Conservation (phyloP, 2,888 invertebrate genomes). For the Caenorhabditis parvicauda region DNA sequence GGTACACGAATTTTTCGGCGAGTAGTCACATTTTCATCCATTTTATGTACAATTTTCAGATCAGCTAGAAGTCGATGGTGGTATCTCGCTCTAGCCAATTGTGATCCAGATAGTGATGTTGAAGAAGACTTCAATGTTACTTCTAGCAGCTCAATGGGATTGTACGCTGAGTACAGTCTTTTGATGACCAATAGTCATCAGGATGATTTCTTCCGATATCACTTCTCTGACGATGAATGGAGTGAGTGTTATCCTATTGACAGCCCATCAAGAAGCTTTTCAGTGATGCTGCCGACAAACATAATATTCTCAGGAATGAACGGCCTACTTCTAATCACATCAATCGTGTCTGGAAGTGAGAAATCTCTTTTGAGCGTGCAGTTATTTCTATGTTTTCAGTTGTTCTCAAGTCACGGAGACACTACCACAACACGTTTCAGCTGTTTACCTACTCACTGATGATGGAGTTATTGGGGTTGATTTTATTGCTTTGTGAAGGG, state of each 20-base stretch:
- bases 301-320: too few species aligned
- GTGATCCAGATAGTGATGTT: constrained; percentile 62
- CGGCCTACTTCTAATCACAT: too few species aligned
- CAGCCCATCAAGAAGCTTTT: constrained; percentile 20
- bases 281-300: constrained; percentile 83
- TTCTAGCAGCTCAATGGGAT: too few species aligned
- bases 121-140: constrained; percentile 13
- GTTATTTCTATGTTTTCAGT: too few species aligned
- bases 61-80: constrained; percentile 87
- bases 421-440: constrained; percentile 30
- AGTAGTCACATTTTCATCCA: neutral
- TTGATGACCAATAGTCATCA: constrained; percentile 82
- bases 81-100: constrained; percentile 84
- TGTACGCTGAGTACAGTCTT: constrained; percentile 72
- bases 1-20: constrained; percentile 29
- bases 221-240: constrained; percentile 91
- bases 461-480: constrained; percentile 20
- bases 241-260: constrained; percentile 71
- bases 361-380: too few species aligned
- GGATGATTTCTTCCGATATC: constrained; percentile 80
- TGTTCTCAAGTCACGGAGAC: constrained; percentile 19
- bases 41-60: constrained; percentile 57
- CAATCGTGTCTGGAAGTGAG: too few species aligned
- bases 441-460: constrained; percentile 23
- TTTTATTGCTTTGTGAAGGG: constrained; percentile 68